These are phyloP conservation scores for Cheilosia vernalis DNA, from an alignment of 2,888 invertebrate genomes.

Conservation along the genomic window DNA sequence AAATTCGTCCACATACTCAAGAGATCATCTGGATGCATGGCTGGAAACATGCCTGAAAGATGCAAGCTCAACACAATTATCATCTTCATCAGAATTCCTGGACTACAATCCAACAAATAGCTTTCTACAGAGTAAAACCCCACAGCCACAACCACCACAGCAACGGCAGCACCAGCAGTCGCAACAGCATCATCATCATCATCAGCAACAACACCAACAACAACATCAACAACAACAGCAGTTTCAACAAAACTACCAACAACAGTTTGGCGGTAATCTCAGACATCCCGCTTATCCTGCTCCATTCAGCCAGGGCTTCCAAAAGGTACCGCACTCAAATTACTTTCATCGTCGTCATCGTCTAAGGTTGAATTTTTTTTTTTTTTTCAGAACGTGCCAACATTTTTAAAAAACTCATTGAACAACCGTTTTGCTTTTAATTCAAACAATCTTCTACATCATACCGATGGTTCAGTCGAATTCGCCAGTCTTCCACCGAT, in stretches of 20 bases:
- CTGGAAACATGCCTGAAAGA: constrained; percentile 83
- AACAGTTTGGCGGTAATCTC: constrained; percentile 53
- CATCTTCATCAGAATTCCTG: constrained; percentile 83
- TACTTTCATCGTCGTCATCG: neutral
- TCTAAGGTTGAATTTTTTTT: neutral
- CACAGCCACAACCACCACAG: constrained; percentile 47
- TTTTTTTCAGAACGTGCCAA: constrained; percentile 77
- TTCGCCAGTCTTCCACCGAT: constrained; percentile 89
- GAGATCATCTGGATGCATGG: constrained; percentile 83
- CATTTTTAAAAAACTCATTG: constrained; percentile 78
- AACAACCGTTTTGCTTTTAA: constrained; percentile 80
- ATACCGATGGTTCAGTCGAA: constrained; percentile 83
- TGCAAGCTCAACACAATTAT: constrained; percentile 81
- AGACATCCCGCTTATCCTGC: constrained; percentile 73
- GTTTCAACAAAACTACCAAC: constrained; percentile 64
- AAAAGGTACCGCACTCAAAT: constrained; percentile 77
- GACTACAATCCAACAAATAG: constrained; percentile 81
- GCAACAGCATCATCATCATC: constrained; percentile 72
- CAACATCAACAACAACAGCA: constrained; percentile 66
- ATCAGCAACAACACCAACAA: constrained; percentile 75
- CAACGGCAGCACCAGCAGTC: constrained; percentile 75
- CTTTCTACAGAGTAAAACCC: constrained; percentile 69
- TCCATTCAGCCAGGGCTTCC: constrained; percentile 82
- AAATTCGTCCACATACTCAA: constrained; percentile 78
- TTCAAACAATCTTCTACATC: constrained; percentile 76